These are phyloP conservation scores for Rotaria magnacalcarata DNA, from an alignment of 2,888 invertebrate genomes.

Conservation along the genomic window DNA sequence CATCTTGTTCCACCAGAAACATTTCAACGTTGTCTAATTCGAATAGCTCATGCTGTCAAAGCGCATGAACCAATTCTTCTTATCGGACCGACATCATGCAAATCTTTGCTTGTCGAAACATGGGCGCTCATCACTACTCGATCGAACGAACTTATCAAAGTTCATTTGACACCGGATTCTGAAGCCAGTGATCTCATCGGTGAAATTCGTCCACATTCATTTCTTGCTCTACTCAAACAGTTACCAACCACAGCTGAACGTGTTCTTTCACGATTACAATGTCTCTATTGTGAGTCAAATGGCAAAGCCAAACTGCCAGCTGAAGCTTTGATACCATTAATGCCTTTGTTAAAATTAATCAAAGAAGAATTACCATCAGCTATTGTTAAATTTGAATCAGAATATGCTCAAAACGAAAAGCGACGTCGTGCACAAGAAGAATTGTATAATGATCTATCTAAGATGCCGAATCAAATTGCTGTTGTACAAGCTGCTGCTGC, in stretches of 20 bases:
- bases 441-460: not conserved
- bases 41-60: not conserved
- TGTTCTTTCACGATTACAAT: not conserved
- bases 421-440: not conserved
- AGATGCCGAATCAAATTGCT: not conserved
- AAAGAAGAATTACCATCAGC: not conserved
- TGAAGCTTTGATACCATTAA: not conserved
- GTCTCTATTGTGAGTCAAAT: not conserved
- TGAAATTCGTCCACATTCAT: slow-evolving; percentile 28
- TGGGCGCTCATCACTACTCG: not conserved
- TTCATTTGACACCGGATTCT: slow-evolving; percentile 29
- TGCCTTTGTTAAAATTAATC: not conserved
- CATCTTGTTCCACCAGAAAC: not conserved
- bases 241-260: not conserved
- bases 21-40: not conserved
- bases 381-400: not conserved
- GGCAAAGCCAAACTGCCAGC: no score
- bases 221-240: not conserved
- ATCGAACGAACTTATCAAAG: not conserved
- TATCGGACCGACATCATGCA: slow-evolving; percentile 2
- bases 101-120: slow-evolving; percentile 32
- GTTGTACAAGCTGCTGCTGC: not conserved
- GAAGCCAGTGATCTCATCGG: not conserved
- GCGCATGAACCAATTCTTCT: slow-evolving; percentile 8
- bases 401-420: not conserved